Evolutionary conservation across 2,113 vertebrate genomes (phyloP), one percentile per base, ranked within the genome.

Genomic region (Bagarius yarrelli): DNA sequence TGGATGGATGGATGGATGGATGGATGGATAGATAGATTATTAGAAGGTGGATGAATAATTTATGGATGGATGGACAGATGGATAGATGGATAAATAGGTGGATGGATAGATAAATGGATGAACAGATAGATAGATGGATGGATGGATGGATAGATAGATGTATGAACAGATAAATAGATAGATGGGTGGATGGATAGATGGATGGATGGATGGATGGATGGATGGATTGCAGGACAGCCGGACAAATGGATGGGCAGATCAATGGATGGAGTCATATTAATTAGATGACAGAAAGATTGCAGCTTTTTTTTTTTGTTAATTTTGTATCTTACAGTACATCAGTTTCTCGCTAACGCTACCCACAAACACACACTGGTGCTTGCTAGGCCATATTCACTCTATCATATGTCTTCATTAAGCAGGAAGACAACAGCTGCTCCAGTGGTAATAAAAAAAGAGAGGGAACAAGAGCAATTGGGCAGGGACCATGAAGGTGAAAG

Each of bases 351-450:
- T 21, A 16, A 25, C 11, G 16, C 40, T 21, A 5, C 40, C 23
- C 27, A 50, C 47, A 19, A 15, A 44, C 52, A 27, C 66, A 23
- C 55, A 32, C 63, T 72, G 5, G 1, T 76, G 56, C 25, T 14
- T 77, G 40, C 69, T 44, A 21, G 64, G 25, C 19, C 50, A 60
- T 27, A 44, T 50, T 23, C 21, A 34, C 55, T 0, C 66, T 64
- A 60, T 87, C 84, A 86, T 91, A 87, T 83, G 87, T 93, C 90
- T 91, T 92, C 87, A 91, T 92, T 89, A 91, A 83, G 61, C 9
- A 0, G n/a, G 53, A 76, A 83, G 88, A 87, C 87, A 85, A 84
- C 18, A 83, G 64, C 16, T 72, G 81, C 73, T 80, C 50, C 66
- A 76, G 55, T 69, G 70, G 78, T 59, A 78, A 81, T 75, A 57